A percentile compares a stretch with the other conserved stretches of the same genome.
Conservation (phyloP, 2,113 vertebrate genomes). For the Myiopsitta monachus region DNA sequence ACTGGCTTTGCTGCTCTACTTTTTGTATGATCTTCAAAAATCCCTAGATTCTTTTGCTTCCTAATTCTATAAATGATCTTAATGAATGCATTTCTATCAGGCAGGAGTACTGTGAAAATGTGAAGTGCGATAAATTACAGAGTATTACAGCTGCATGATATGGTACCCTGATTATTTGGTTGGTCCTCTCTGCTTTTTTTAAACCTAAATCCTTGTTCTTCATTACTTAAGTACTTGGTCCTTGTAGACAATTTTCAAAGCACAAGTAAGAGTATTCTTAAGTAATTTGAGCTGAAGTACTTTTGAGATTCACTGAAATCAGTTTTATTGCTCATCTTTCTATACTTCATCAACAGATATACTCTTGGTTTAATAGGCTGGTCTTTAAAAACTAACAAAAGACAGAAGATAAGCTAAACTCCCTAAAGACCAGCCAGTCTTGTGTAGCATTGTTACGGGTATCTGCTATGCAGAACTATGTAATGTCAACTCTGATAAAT, state of each 20-base stretch:
- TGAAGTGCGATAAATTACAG: neutral
- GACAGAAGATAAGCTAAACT: neutral
- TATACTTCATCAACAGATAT: neutral
- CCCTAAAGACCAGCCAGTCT: neutral
- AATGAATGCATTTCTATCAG: neutral
- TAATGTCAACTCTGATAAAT: neutral
- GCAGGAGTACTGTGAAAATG: neutral
- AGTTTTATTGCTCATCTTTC: neutral
- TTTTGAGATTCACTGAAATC: neutral
- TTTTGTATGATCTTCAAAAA: neutral
- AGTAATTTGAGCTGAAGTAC: neutral
- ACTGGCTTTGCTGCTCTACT: neutral
- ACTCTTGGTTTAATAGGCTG: neutral
- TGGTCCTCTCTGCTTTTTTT: neutral
- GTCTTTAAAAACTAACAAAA: neutral
- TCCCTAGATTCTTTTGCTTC: neutral
- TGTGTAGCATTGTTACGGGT: neutral
- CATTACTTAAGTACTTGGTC: neutral
- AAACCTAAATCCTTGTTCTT: neutral
- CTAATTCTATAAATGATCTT: neutral
- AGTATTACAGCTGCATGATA: neutral
- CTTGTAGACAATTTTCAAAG: neutral
- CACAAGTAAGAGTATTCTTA: neutral
- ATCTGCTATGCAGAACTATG: neutral
- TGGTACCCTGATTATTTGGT: neutral